Evolutionary conservation across 2,113 vertebrate species (phyloP).

Genomic region (Cranoglanis bouderius): DNA sequence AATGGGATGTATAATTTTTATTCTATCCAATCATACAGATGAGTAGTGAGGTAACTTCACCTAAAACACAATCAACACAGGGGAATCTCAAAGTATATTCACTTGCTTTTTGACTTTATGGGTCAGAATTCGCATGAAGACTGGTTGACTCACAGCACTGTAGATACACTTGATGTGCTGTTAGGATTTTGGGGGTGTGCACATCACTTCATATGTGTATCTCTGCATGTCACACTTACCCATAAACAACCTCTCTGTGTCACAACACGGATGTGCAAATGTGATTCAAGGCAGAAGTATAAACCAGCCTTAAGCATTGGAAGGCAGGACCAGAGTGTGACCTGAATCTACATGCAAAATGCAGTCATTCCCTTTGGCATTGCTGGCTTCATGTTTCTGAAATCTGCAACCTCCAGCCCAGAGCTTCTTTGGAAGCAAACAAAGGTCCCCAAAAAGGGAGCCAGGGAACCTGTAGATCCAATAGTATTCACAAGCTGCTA

Average conservation of each 20-base stretch:
- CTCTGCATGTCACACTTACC: not conserved
- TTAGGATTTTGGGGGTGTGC: not conserved
- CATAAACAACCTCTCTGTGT: not conserved
- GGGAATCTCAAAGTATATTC: not conserved
- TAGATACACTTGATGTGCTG: not conserved
- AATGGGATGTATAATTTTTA: not conserved
- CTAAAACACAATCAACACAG: not conserved
- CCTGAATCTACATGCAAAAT: not conserved
- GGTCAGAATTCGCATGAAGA: not conserved
- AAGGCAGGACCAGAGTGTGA: not conserved
- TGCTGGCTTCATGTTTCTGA: not conserved
- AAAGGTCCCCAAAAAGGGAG: not conserved
- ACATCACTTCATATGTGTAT: not conserved
- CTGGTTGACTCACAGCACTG: not conserved
- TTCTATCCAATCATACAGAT: not conserved
- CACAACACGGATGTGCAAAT: not conserved
- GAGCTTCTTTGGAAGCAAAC: not conserved
- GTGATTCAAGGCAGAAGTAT: not conserved
- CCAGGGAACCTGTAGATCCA: not conserved
- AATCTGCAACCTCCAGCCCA: not conserved
- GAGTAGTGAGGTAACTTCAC: not conserved
- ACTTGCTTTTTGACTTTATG: not conserved
- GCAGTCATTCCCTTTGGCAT: not conserved
- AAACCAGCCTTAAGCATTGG: not conserved
- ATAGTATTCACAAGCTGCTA: not conserved